Evolutionary conservation across 2,888 invertebrate genomes (phyloP).

Genomic region (Aleiodes testaceus): DNA sequence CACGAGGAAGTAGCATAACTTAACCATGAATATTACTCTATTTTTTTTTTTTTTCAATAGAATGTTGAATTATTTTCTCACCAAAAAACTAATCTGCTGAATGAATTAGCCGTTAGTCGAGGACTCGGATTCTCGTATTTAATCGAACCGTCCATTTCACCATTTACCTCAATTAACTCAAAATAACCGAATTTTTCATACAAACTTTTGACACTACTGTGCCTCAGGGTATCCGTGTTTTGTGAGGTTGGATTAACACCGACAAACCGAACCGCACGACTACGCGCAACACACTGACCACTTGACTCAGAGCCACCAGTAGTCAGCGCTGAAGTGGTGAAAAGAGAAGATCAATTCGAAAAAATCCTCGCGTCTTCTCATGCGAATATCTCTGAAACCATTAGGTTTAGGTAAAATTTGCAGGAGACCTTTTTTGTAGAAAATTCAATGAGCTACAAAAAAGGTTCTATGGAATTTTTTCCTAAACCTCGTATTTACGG

Average conservation of each 20-base stretch:
- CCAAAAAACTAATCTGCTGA: conserved; percentile 79
- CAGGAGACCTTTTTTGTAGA: too few relatives aligned
- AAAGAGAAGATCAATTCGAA: too few relatives aligned
- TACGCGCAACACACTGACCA: conserved; percentile 10
- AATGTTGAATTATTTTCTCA: conserved; percentile 73
- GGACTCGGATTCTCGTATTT: conserved; percentile 79
- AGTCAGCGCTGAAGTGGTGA: too few relatives aligned
- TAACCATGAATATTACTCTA: not conserved
- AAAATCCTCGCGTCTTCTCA: too few relatives aligned
- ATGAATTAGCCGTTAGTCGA: conserved; percentile 75
- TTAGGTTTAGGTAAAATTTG: too few relatives aligned
- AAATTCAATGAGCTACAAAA: too few relatives aligned
- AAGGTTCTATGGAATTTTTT: too few relatives aligned
- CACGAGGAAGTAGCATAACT: not conserved
- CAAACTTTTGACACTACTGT: too few relatives aligned
- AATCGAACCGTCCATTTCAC: conserved; percentile 78
- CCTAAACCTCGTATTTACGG: too few relatives aligned
- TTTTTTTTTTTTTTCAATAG: not conserved
- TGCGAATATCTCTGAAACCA: too few relatives aligned
- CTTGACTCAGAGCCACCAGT: too few relatives aligned
- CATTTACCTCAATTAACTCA: not conserved
- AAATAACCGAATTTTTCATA: not conserved
- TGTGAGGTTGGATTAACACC: not conserved
- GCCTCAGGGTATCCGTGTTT: too few relatives aligned
- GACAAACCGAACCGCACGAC: not conserved